These are phyloP conservation scores for Dione juno DNA, from an alignment of 2,888 invertebrate species.

Conservation along the genomic window DNA sequence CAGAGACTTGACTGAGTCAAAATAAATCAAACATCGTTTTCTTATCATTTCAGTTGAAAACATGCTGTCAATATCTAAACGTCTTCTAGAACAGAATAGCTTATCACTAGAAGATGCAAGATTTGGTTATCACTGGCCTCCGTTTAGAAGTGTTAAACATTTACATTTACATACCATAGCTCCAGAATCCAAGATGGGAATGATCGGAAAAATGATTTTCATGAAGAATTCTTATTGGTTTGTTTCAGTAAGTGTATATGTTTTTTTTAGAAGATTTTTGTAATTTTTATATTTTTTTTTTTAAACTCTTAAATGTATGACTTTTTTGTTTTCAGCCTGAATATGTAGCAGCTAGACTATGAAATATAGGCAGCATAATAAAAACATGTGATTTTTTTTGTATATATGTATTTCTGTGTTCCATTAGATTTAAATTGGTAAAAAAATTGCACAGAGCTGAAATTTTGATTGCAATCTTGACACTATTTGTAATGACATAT, in stretches of 20 bases:
- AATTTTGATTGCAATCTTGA: not conserved
- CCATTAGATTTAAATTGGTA: not conserved
- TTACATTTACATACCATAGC: slow-evolving; percentile 94
- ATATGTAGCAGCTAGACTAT: slow-evolving; percentile 35
- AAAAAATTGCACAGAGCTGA: no score
- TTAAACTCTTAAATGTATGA: not conserved
- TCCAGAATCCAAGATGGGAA: slow-evolving; percentile 89
- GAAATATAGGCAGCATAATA: not conserved
- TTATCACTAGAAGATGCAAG: slow-evolving; percentile 69
- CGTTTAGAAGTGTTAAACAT: slow-evolving; percentile 92
- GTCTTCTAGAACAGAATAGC: slow-evolving; percentile 77
- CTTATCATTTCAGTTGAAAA: slow-evolving; percentile 84
- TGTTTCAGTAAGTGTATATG: slow-evolving; percentile 88
- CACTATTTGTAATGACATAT: not conserved
- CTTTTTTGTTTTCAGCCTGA: slow-evolving; percentile 39
- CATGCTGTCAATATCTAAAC: slow-evolving; percentile 82
- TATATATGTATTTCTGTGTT: slow-evolving; percentile 2
- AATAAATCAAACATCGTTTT: no score
- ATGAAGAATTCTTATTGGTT: slow-evolving; percentile 91
- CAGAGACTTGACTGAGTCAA: no score
- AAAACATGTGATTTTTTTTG: not conserved
- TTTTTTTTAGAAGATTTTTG: no score
- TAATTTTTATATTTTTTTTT: not conserved
- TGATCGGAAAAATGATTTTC: slow-evolving; percentile 86
- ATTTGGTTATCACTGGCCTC: slow-evolving; percentile 95